These are phyloP conservation scores for Gambusia holbrooki DNA, from an alignment of 2,113 vertebrate species.

Conservation along the genomic window DNA sequence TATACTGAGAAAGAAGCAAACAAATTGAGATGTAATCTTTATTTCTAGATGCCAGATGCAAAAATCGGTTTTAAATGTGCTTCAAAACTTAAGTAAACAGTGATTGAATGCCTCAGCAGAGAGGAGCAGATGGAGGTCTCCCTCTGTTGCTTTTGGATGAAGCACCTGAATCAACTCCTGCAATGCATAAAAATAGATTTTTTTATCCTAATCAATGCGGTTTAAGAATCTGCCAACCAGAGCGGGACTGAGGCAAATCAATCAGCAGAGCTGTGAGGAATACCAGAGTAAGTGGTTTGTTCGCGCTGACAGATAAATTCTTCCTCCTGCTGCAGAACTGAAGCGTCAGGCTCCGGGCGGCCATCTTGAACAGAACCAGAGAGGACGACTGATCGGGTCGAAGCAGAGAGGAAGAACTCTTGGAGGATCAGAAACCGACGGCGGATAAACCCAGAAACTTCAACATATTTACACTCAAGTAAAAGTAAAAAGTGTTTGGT, in stretches of 20 bases:
- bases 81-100: slow-evolving; percentile 25
- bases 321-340: slow-evolving; percentile 27
- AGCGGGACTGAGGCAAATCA: slow-evolving; percentile 52
- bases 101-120: slow-evolving; percentile 27
- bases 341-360: background rate
- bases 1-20: slow-evolving; percentile 30
- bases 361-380: background rate
- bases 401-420: background rate
- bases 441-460: too few relatives aligned
- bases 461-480: too few relatives aligned
- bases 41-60: slow-evolving; percentile 17
- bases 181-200: slow-evolving; percentile 61
- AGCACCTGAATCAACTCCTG: slow-evolving; percentile 61
- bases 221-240: slow-evolving; percentile 53
- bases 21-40: slow-evolving; percentile 27
- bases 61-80: slow-evolving; percentile 13
- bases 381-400: background rate
- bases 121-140: slow-evolving; percentile 46
- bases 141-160: slow-evolving; percentile 51
- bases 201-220: slow-evolving; percentile 60
- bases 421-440: background rate
- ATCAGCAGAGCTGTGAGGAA: slow-evolving; percentile 52
- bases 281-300: slow-evolving; percentile 32
- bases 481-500: too few relatives aligned
- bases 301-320: slow-evolving; percentile 45